Percentiles rank a stretch among this genome's conserved stretches.
These are phyloP conservation scores for Anoplius nigerrimus DNA, from an alignment of 2,888 invertebrate species.

Conservation along the genomic window DNA sequence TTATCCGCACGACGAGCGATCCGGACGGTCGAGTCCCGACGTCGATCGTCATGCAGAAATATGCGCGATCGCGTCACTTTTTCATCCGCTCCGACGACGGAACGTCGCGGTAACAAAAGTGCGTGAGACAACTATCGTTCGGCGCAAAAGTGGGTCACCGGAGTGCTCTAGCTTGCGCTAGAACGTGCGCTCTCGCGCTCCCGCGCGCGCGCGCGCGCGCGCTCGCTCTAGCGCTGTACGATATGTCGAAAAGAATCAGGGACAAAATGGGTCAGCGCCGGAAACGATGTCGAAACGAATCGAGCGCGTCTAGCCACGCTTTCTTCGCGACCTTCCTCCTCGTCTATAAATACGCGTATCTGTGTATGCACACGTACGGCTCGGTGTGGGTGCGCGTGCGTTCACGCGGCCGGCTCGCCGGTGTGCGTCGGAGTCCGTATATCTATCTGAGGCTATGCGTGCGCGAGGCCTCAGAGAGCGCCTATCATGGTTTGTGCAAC, in stretches of 20 bases:
- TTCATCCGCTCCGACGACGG: slow-evolving; percentile 1
- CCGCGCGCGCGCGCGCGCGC: not conserved
- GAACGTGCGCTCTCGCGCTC: not conserved
- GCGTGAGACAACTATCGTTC: slow-evolving; percentile 38
- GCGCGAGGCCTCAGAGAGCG: slow-evolving; percentile 38
- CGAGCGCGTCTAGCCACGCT: slow-evolving; percentile 54
- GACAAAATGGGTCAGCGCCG: slow-evolving; percentile 66
- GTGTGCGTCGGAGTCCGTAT: not conserved
- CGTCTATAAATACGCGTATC: slow-evolving; percentile 57
- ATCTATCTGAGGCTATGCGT: slow-evolving; percentile 28
- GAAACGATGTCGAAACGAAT: slow-evolving; percentile 67
- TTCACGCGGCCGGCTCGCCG: slow-evolving; percentile 7
- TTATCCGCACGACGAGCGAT: no score
- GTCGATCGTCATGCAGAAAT: no score
- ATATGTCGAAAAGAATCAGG: slow-evolving; percentile 53
- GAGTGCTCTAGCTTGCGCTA: slow-evolving; percentile 13
- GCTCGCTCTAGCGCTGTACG: slow-evolving; percentile 25
- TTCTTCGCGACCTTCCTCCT: slow-evolving; percentile 67
- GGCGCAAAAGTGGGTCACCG: slow-evolving; percentile 46
- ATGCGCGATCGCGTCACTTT: not conserved
- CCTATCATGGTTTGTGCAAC: slow-evolving; percentile 44
- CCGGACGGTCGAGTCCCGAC: no score
- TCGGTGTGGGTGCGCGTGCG: slow-evolving; percentile 10
- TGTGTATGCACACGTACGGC: slow-evolving; percentile 2
- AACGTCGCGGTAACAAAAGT: slow-evolving; percentile 31